Percentiles rank a stretch among this genome's conserved stretches.
phyloP scores from a whole-genome alignment of 2,888 invertebrate species.

The Drosophila sordidula region DNA sequence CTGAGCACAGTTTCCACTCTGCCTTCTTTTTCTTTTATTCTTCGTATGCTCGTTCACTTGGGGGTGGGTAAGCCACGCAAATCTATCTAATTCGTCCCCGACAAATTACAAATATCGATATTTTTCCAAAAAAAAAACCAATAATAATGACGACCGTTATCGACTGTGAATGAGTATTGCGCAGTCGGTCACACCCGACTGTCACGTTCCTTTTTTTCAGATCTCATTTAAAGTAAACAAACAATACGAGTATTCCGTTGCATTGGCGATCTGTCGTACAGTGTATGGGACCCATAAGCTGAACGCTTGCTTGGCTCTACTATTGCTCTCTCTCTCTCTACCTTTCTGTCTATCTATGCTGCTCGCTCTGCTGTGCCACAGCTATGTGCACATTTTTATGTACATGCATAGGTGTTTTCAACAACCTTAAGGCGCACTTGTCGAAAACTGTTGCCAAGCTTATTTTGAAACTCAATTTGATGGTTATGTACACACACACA shows the following conservation, averaged over 20 bases:
- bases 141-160: too few relatives aligned
- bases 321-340: not conserved
- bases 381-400: slow-evolving; percentile 16
- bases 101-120: too few relatives aligned
- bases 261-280: not conserved
- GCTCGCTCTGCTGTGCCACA: slow-evolving; percentile 8
- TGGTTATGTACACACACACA: slow-evolving; percentile 26
- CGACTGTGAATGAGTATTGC: too few relatives aligned
- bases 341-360: not conserved
- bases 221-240: too few relatives aligned
- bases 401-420: not conserved
- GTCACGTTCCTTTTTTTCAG: too few relatives aligned
- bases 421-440: not conserved
- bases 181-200: too few relatives aligned
- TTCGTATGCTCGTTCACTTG: too few relatives aligned
- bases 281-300: not conserved
- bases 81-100: too few relatives aligned
- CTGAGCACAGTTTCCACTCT: slow-evolving; percentile 4
- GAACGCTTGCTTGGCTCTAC: slow-evolving; percentile 10
- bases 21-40: not conserved
- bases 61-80: too few relatives aligned
- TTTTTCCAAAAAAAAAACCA: too few relatives aligned
- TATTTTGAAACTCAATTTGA: slow-evolving; percentile 8
- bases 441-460: slow-evolving; percentile 10
- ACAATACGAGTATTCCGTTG: too few relatives aligned